Percentiles rank a stretch among this genome's conserved stretches.
These are phyloP conservation scores for Drosophila nigrodunni DNA, from an alignment of 1,140 invertebrate genomes.

Conservation along the genomic window DNA sequence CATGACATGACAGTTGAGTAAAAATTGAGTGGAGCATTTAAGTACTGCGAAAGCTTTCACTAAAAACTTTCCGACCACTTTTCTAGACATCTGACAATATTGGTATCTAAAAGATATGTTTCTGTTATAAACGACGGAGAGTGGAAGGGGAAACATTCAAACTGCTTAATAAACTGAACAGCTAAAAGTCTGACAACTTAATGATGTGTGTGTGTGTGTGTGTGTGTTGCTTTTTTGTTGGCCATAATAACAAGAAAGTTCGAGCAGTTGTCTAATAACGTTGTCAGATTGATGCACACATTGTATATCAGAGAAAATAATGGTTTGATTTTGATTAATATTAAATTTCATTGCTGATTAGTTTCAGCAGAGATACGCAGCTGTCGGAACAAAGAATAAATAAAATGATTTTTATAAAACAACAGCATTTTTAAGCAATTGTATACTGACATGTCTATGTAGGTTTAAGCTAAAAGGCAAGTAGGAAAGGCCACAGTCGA, in stretches of 20 bases:
- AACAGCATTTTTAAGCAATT: no score
- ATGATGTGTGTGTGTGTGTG: slow-evolving; percentile 27
- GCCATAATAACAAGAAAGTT: slow-evolving; percentile 12
- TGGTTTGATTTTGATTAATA: no score
- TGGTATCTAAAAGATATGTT: background rate
- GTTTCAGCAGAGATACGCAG: no score
- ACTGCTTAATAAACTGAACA: slow-evolving; percentile 37
- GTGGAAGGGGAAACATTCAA: slow-evolving; percentile 2
- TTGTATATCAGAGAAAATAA: no score
- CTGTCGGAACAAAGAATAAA: no score
- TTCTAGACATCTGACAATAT: slow-evolving; percentile 27
- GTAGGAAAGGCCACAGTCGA: no score
- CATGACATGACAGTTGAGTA: slow-evolving; percentile 43
- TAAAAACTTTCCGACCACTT: slow-evolving; percentile 29
- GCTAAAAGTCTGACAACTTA: slow-evolving; percentile 36
- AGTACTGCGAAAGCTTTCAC: slow-evolving; percentile 2
- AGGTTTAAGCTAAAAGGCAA: no score
- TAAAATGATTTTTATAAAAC: no score
- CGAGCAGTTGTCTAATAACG: background rate
- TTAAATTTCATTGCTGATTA: no score
- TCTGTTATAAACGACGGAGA: background rate
- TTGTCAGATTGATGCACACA: background rate
- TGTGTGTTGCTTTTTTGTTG: background rate
- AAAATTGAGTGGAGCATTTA: slow-evolving; percentile 47
- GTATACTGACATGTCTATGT: no score